Evolutionary conservation across 1,140 invertebrate species (phyloP), one percentile per base, ranked within the genome.

Genomic region (Vanessa atalanta): DNA sequence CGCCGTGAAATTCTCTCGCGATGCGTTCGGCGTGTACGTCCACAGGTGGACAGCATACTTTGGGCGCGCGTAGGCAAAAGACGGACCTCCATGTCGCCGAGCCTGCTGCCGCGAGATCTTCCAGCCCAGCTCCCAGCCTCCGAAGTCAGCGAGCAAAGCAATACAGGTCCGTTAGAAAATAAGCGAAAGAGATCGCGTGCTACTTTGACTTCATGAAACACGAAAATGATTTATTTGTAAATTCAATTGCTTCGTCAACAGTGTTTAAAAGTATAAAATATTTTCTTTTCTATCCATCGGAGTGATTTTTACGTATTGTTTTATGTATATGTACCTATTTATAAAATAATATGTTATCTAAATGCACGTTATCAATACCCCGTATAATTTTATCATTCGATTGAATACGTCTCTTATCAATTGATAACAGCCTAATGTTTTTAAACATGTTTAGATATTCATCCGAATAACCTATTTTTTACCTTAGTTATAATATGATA

Each of bases 61-160:
- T 90, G 75, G 90, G 92, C 43, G 93, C 91, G 0, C 81, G 93
- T 3, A 78, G 93, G 15, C 88, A 91, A 84, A 93, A 93, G 80
- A 93, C 93, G 14, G 93, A 93, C 81, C 85, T 93, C 11, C 92
- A 93, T 74, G 90, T 93, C 55, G 87, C 88, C 7, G 93, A 90
- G 69, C 85, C 92, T 48, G 77, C 83, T 26, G 77, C 83, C 26
- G 82, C 83, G 8, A 86, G 93, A 65, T 90, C 92, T 11, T 78
- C 79, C 53, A 90, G 89, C 72, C 90, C 92, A 11, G 87, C 89
- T 13, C 87, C 88, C 66, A 90, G 89, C 65, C 87, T 92, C 9
- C 85, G 90, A 37, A 93, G 90, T 72, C 90, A 92, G 71, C 77
- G 89, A 64, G 90, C 92, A 14, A 92, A 93, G 75, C 91, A 92